These are phyloP conservation scores for Zaprionus taronus DNA, from an alignment of 1,140 invertebrate species.

Conservation along the genomic window DNA sequence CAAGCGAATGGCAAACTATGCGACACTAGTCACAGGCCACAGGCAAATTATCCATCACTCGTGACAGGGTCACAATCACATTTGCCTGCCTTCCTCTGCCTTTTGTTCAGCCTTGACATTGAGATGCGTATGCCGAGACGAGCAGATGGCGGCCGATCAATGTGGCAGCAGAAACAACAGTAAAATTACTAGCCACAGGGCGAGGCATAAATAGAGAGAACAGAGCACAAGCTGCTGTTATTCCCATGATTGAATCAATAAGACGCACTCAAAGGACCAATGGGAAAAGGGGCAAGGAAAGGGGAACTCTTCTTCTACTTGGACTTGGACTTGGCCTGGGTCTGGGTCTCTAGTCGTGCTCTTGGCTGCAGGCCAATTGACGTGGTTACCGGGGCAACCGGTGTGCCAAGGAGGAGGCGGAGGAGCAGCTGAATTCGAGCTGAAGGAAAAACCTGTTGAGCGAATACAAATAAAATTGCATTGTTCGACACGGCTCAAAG, in stretches of 20 bases:
- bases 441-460: constrained; percentile 63
- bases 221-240: constrained; percentile 59
- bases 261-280: constrained; percentile 29
- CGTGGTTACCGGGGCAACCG: constrained; percentile 26
- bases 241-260: constrained; percentile 78
- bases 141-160: not conserved
- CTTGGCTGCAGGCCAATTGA: constrained; percentile 51
- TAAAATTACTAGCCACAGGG: constrained; percentile 21
- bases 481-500: constrained; percentile 11
- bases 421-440: not conserved
- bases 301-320: constrained; percentile 28
- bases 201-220: constrained; percentile 12
- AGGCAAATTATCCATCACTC: constrained; percentile 64
- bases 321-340: not conserved
- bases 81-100: not conserved
- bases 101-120: constrained; percentile 53
- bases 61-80: constrained; percentile 42
- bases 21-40: constrained; percentile 33
- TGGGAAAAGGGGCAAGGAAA: not conserved
- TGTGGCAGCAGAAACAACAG: constrained; percentile 4
- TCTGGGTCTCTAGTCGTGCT: not conserved
- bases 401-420: not conserved
- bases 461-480: constrained; percentile 42
- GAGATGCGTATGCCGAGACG: constrained; percentile 35
- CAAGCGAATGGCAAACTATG: constrained; percentile 44